These are phyloP conservation scores for Pachypeltis micranthus DNA, from an alignment of 1,140 invertebrate genomes.

Conservation along the genomic window DNA sequence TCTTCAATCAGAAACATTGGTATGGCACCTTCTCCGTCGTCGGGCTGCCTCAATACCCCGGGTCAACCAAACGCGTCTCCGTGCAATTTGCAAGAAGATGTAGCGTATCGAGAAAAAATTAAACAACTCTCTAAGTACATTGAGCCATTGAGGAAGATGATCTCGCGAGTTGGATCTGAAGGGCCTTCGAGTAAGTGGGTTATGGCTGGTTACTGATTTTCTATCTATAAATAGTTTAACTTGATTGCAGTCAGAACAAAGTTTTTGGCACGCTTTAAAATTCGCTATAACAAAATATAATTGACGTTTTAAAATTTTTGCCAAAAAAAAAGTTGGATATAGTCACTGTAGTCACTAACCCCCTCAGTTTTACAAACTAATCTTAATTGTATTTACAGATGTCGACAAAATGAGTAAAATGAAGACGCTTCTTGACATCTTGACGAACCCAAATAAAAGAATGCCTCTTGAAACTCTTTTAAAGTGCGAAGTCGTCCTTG, in stretches of 20 bases:
- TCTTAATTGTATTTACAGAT: no score
- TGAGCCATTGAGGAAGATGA: constrained; percentile 78
- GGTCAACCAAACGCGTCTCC: constrained; percentile 56
- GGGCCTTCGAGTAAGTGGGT: constrained; percentile 29
- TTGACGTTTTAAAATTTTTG: no score
- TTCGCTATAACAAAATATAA: no score
- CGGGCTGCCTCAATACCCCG: constrained; percentile 67
- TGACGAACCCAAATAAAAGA: constrained; percentile 75
- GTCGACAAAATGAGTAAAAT: constrained; percentile 79
- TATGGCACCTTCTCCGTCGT: constrained; percentile 63
- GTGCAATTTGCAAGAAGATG: constrained; percentile 59
- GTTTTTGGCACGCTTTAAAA: no score
- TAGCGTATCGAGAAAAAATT: constrained; percentile 82
- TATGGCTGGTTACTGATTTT: constrained; percentile 9
- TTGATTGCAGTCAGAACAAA: no score
- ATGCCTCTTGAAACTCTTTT: constrained; percentile 77
- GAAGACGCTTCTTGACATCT: constrained; percentile 80
- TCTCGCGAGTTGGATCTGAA: constrained; percentile 71
- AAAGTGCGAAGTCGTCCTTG: constrained; percentile 88
- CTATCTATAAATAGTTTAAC: constrained; percentile 5
- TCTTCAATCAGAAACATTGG: constrained; percentile 28
- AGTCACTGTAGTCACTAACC: no score
- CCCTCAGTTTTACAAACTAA: no score
- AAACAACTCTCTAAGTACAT: constrained; percentile 85
- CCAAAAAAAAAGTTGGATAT: no score